Base-by-base conservation (phyloP, 2,113 vertebrate species). In the Passer domesticus region DNA sequence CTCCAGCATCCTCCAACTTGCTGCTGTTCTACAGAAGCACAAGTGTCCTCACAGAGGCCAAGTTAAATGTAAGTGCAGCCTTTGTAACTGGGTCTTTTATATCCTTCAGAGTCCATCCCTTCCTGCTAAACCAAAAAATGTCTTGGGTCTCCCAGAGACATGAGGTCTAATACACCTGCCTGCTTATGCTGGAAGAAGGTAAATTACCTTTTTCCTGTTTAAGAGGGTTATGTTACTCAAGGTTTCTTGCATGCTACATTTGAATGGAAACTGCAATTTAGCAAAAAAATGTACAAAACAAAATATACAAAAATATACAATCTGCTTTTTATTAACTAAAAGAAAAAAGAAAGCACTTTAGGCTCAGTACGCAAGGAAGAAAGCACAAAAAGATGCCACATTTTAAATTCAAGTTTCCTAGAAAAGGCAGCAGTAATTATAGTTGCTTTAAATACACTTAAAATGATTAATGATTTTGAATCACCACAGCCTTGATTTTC, bases 391-490 rank as follows among this genome's bases (percentile, higher is more conserved):
- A 72, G 30, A 13, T 66, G 49, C 25, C 25, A 67, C 39, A 83
- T 83, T 80, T 89, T 50, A 89, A 95, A 87, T 0, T 0, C 28
- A 92, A 53, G 64, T 59, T 90, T 94, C 43, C 55, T 60, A 82
- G 59, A 33, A 83, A 92, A 92, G 31, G 37, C 35, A 63, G 31
- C 20, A 70, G 21, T 52, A 87, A 84, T 81, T 87, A 80, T 3
- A 92, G 52, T 46, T 78, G 52, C 69, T 84, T 84, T 52, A 89
- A 81, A 60, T 84, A 80, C 46, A 85, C 50, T 92, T 95, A 85
- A 73, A 94, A 79, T 62, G 21, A 93, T 75, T 50, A 67, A 95
- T 72, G 52, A 78, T 87, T 83, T 67, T 84, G 83, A 92, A 49
- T 53, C 80, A 84, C 47, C 52, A 78, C 10, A 60, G 68, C 41